These are phyloP conservation scores for Microctonus hyperodae DNA, from an alignment of 2,888 invertebrate genomes.

Conservation along the genomic window DNA sequence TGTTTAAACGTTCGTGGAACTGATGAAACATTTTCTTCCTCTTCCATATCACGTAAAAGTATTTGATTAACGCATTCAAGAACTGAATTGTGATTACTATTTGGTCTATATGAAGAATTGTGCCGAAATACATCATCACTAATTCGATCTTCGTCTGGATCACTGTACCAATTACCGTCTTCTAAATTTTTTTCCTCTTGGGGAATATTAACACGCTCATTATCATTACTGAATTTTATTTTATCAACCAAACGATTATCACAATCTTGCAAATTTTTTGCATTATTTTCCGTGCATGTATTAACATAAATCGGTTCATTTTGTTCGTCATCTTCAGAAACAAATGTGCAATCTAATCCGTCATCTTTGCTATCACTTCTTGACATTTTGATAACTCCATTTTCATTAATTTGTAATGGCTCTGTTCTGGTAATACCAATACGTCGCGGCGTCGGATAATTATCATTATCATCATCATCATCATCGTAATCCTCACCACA, in stretches of 20 bases:
- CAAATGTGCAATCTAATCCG: slow-evolving; percentile 59
- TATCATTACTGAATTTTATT: slow-evolving; percentile 30
- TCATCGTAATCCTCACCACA: no score
- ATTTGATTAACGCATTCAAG: slow-evolving; percentile 88
- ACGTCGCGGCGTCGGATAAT: slow-evolving; percentile 33
- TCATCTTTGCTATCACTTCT: slow-evolving; percentile 59
- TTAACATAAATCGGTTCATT: slow-evolving; percentile 58
- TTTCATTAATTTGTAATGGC: slow-evolving; percentile 33
- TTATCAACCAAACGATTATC: background rate
- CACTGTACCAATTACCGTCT: slow-evolving; percentile 84
- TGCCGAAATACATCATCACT: slow-evolving; percentile 65
- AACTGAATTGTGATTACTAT: slow-evolving; percentile 83
- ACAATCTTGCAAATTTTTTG: slow-evolving; percentile 42
- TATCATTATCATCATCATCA: slow-evolving; percentile 37
- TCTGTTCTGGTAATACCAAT: slow-evolving; percentile 35
- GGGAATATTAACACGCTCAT: slow-evolving; percentile 44
- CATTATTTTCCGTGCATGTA: slow-evolving; percentile 49
- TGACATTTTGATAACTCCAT: slow-evolving; percentile 40
- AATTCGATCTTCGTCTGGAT: slow-evolving; percentile 77
- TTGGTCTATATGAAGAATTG: slow-evolving; percentile 58
- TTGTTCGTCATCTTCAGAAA: slow-evolving; percentile 54
- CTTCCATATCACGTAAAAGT: slow-evolving; percentile 75
- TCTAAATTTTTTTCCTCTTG: slow-evolving; percentile 51
- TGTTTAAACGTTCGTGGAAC: slow-evolving; percentile 59
- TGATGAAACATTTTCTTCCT: slow-evolving; percentile 60